Base-by-base conservation (phyloP, 1,140 invertebrate species). In the Cardiocondyla obscurior region DNA sequence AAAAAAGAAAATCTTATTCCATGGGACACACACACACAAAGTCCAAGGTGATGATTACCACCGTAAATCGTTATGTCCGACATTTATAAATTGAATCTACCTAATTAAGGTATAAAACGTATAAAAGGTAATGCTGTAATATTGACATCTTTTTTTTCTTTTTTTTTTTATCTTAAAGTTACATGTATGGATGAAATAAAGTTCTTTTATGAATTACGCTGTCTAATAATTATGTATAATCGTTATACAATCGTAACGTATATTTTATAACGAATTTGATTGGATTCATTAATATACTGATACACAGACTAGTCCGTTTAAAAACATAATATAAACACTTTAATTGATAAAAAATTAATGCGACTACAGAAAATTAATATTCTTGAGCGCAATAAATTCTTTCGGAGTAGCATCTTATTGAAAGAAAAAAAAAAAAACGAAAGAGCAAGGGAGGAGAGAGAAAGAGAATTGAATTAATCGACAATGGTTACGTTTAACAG, bases 1-100 rank as follows among this genome's bases (percentile, higher is more conserved):
- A 70, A 87, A 44, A 46, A 74, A 84, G n/a, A n/a, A 33, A 87
- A 30, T 55, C 39, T 88, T 83, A 85, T 85, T 82, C 57, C 70
- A n/a, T n/a, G n/a, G n/a, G n/a, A n/a, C n/a, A n/a, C n/a, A 39
- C 16, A 64, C 87, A 88, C 85, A 85, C 84, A 88, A 88, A 83
- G 87, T 88, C 69, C 86, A 88, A 81, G 28, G 39, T 81, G 60
- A 65, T 67, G 3, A 22, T 55, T n/a, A n/a, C n/a, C n/a, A 53
- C 25, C 3, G 3, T 42, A 53, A 19, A 5, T 79, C 22, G 28
- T 58, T 19, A 25, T 42, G 10, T 25, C 30, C 22, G 60, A 77
- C 3, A 76, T 6, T 16, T 64, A 8, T 77, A 46, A 79, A 79
- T 36, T 53, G 12, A 16, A 77, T 65, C 16, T 22, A 65, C 36